A percentile compares a stretch with the other conserved stretches of the same genome.
Conservation (phyloP, 2,888 invertebrate genomes). For the Dendrolimus pini region DNA sequence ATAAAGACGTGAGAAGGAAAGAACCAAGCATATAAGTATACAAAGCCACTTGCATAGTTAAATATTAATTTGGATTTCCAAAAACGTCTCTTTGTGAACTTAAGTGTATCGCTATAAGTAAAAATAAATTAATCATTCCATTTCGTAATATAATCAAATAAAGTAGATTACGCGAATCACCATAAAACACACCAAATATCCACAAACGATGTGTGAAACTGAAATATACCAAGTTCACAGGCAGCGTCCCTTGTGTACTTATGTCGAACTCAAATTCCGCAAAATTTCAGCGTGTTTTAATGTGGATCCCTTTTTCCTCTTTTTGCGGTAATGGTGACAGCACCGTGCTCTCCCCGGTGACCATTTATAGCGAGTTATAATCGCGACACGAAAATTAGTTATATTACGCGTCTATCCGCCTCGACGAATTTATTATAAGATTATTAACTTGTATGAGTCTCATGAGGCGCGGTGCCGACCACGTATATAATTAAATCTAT, state of each 20-base stretch:
- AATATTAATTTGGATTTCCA: no score
- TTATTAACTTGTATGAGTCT: constrained; percentile 38
- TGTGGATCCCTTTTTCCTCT: constrained; percentile 37
- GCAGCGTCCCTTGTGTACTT: constrained; percentile 6
- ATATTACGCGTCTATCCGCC: constrained; percentile 42
- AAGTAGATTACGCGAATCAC: neutral
- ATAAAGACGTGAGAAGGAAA: no score
- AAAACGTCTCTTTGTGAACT: neutral
- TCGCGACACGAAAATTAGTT: constrained; percentile 56
- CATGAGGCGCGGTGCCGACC: constrained; percentile 21
- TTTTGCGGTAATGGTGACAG: constrained; percentile 55
- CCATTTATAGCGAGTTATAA: constrained; percentile 60
- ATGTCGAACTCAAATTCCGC: constrained; percentile 3
- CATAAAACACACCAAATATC: neutral
- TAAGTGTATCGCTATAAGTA: neutral
- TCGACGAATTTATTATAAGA: constrained; percentile 39
- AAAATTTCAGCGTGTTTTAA: constrained; percentile 44
- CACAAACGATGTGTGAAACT: neutral
- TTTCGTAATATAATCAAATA: neutral
- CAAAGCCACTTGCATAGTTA: no score
- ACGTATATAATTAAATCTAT: constrained; percentile 5
- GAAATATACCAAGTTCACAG: constrained; percentile 6
- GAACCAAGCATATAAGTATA: no score
- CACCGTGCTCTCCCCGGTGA: constrained; percentile 34
- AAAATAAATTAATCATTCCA: neutral